Evolutionary conservation across 2,888 invertebrate genomes (phyloP).

Genomic region (Drosophila longiperda): DNA sequence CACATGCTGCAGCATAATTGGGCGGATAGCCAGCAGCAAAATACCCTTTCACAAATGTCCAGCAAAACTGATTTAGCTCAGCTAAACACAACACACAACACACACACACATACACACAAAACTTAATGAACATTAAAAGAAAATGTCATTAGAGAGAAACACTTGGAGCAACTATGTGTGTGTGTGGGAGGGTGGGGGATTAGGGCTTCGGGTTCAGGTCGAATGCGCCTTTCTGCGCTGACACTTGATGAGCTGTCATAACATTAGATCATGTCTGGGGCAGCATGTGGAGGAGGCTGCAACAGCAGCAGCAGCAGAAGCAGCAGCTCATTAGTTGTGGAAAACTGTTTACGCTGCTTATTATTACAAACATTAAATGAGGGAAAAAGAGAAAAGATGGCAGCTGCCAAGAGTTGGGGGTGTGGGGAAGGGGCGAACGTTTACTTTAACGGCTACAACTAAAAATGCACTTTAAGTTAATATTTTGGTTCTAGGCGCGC

Average conservation of each 20-base stretch:
- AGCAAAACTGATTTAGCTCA: constrained; percentile 72
- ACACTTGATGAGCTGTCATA: constrained; percentile 84
- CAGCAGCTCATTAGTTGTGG: constrained; percentile 69
- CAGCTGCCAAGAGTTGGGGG: constrained; percentile 6
- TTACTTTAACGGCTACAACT: constrained; percentile 57
- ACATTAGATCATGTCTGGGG: constrained; percentile 80
- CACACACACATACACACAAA: constrained; percentile 43
- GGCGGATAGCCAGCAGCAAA: constrained; percentile 9
- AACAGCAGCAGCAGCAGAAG: constrained; percentile 20
- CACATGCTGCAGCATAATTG: constrained; percentile 16
- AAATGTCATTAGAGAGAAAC: constrained; percentile 74
- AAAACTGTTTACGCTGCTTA: constrained; percentile 76
- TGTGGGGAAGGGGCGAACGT: not conserved
- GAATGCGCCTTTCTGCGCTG: constrained; percentile 55
- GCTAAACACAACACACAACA: constrained; percentile 37
- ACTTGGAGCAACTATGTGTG: not conserved
- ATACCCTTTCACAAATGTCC: constrained; percentile 42
- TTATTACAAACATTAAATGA: constrained; percentile 71
- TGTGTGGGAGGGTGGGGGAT: not conserved
- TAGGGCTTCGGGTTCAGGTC: constrained; percentile 3
- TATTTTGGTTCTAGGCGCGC: not conserved
- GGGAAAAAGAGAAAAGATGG: constrained; percentile 22
- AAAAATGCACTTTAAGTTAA: constrained; percentile 66
- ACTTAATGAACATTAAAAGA: constrained; percentile 81
- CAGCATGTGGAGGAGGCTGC: constrained; percentile 25